Evolutionary conservation across 2,888 invertebrate genomes (phyloP), one percentile per base, ranked within the genome.

Genomic region (Cerceris rybyensis): DNA sequence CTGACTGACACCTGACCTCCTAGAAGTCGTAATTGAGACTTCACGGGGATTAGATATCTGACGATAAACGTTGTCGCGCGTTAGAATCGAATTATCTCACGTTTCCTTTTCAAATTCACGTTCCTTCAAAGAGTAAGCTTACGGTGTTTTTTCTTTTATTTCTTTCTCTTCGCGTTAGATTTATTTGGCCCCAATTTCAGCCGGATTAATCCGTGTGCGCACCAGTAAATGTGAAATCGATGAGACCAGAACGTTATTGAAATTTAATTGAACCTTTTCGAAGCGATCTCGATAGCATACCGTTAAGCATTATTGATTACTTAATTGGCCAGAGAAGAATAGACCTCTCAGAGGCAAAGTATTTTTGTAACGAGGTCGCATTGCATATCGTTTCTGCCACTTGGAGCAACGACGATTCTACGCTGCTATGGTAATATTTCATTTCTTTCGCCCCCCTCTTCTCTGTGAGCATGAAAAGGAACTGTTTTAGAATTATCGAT

Each of bases 1-100:
- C 67, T 75, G 81, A 83, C 57, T 72, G 81, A 82, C 83, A 72
- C 46, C 55, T 72, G 83, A 83, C 83, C 81, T 85, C 78, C 68
- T 52, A n/a, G n/a, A 52, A 52, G 9, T 52, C 41, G 42, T 52
- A 63, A 75, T 78, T 61, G 66, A 49, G 17, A 11, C 65, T 66
- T 50, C 46, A 60, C 58, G 58, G 58, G 73, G 67, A 57, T 64
- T 65, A 17, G 17, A 41, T 46, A 13, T 14, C 9, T 11, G 16
- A 8, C 52, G n/a, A 46, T 1, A 11, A 7, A 50, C 0, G 43
- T 39, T 57, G 46, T 14, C 55, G n/a, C 11, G 46, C 11, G 11
- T 46, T 11, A 46, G 9, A 11, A 11, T 17, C n/a, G 16, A 49
- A 17, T 16, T 13, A 17, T 39, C 17, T 13, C n/a, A 14, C n/a